Conservation (phyloP, 1,140 invertebrate species). For the Scaptomyza graminum region DNA sequence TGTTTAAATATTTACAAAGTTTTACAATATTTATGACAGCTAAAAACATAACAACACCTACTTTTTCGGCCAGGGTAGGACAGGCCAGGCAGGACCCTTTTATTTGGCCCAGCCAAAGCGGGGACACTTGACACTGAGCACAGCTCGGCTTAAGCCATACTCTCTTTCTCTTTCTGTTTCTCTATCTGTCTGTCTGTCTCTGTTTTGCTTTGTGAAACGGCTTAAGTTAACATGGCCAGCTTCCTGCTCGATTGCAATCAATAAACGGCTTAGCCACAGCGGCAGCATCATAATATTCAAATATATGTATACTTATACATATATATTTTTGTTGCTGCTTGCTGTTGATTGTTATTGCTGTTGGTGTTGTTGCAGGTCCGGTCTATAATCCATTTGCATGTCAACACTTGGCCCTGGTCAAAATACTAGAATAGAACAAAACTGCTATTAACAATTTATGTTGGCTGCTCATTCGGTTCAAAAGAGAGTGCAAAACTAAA, state of each 20-base stretch:
- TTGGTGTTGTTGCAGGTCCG: conserved; percentile 18
- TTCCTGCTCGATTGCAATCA: conserved; percentile 75
- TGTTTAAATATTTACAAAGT: conserved; percentile 81
- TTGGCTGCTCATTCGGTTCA: too few species aligned
- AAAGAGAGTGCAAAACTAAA: not conserved
- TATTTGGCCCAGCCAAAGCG: conserved; percentile 9
- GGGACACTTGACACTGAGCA: conserved; percentile 71
- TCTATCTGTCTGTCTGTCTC: too few species aligned
- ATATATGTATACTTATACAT: too few species aligned
- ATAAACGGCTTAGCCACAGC: conserved; percentile 72
- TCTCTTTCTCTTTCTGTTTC: not conserved
- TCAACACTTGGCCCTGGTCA: conserved; percentile 57
- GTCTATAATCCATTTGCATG: conserved; percentile 74
- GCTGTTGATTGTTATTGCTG: not conserved
- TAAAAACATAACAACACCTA: conserved; percentile 82
- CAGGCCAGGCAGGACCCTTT: conserved; percentile 6
- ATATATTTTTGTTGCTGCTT: conserved; percentile 34
- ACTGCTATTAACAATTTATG: too few species aligned
- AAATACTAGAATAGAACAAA: not conserved
- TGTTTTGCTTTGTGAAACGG: not conserved
- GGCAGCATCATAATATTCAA: conserved; percentile 56
- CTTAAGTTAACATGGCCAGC: conserved; percentile 31
- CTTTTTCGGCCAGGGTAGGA: conserved; percentile 37
- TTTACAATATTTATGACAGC: conserved; percentile 83
- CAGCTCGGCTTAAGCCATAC: conserved; percentile 39